Percentiles rank a stretch among this genome's conserved stretches.
Evolutionary conservation across 2,113 vertebrate species (phyloP).

Genomic region (Odocoileus hemionus): DNA sequence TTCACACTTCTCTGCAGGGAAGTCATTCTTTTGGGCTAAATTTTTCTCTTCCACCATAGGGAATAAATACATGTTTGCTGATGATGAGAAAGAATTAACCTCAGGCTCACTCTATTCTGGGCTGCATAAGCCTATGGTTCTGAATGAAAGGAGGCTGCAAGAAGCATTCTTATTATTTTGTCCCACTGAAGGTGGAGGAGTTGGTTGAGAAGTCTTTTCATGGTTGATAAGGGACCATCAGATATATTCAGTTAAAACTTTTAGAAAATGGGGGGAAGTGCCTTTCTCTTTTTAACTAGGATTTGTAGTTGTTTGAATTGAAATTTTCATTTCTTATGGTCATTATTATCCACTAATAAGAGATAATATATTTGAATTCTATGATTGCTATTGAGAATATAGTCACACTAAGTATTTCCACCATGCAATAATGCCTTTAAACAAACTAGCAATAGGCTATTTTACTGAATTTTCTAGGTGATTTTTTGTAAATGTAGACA

Average conservation of each 20-base stretch:
- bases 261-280: neutral
- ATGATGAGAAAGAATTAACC: constrained; percentile 19
- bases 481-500: neutral
- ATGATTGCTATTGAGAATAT: neutral
- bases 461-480: neutral
- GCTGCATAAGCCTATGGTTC: neutral
- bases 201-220: neutral
- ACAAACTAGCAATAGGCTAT: neutral
- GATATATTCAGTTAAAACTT: neutral
- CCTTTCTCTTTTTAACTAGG: neutral
- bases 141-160: neutral
- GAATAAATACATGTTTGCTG: constrained; percentile 4
- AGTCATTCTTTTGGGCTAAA: neutral
- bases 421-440: neutral
- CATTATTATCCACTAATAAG: neutral
- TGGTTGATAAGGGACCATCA: neutral
- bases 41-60: neutral
- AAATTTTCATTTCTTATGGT: neutral
- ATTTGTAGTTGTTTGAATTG: neutral
- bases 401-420: neutral
- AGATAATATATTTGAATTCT: neutral
- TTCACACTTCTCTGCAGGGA: neutral
- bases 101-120: neutral
- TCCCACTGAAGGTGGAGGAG: neutral
- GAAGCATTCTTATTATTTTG: neutral